Base-by-base conservation (phyloP, 2,888 invertebrate genomes). In the Aromia moschata region DNA sequence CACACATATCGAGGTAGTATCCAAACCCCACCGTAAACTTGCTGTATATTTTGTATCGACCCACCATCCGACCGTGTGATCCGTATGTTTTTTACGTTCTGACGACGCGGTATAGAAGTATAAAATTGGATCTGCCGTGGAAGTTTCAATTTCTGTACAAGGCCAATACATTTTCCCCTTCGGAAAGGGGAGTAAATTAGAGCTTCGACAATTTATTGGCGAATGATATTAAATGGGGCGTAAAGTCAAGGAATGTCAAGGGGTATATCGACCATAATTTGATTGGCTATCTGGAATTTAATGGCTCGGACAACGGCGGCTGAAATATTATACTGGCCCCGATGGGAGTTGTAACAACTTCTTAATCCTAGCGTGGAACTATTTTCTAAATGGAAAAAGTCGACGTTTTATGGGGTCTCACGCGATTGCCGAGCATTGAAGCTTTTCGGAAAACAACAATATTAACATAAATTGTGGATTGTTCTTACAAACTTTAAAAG, bases 201-300 rank as follows among this genome's bases (percentile, higher is more conserved):
- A 44, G 25, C 55, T 46, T 20, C 10, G 10, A 38, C 15, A 37
- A 55, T 55, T 55, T 46, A 55, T 55, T 30, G 55, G 17, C 45
- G 43, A 44, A 55, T 46, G 11, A 17, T 17, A 37, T 55, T 45
- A 46, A 55, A 55, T 46, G 55, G 55, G 16, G 36, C 40, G 55
- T 46, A 44, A 46, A 55, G 46, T 31, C 17, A 40, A 55, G 44
- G 20, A 45, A 37, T 55, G 45, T 46, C 45, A 25, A 33, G 46
- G 49, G 49, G 25, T 40, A 44, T 40, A 55, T 45, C 45, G 46
- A 55, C 45, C 40, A 55, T 37, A 46, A 25, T 55, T 55, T 55
- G 55, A 55, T 55, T 46, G 55, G 54, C 44, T 46, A 45, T 37
- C 20, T 45, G 33, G 20, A 25, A 49, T 49, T 49, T 49, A 49